These are phyloP conservation scores for Hirtodrosophila cameraria DNA, from an alignment of 2,888 invertebrate species.

Conservation along the genomic window DNA sequence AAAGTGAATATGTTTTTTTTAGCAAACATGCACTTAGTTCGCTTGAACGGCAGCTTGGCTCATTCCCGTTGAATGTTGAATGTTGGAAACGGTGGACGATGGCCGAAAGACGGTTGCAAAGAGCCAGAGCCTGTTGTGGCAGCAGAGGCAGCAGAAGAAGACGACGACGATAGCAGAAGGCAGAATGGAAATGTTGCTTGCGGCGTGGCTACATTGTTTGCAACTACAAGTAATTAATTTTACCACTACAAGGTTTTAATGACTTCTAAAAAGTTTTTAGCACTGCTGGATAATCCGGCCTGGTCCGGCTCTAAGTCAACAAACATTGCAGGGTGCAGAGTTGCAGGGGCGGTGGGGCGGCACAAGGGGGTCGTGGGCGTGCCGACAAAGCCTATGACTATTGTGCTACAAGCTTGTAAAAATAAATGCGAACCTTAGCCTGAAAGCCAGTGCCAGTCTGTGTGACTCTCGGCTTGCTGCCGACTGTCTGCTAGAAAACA, in stretches of 20 bases:
- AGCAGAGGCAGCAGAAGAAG: constrained; percentile 1
- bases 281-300: constrained; percentile 80
- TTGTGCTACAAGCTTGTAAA: constrained; percentile 80
- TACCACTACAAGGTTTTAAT: constrained; percentile 84
- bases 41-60: constrained; percentile 44
- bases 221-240: constrained; percentile 84
- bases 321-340: constrained; percentile 6
- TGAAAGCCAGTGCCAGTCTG: constrained; percentile 21
- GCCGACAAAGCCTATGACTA: constrained; percentile 75
- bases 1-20: constrained; percentile 77
- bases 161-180: constrained; percentile 36
- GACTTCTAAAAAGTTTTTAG: constrained; percentile 83
- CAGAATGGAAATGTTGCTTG: constrained; percentile 75
- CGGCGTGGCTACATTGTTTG: constrained; percentile 83
- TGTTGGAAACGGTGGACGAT: constrained; percentile 1
- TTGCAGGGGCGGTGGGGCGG: background rate
- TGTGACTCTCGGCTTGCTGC: constrained; percentile 2
- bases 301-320: constrained; percentile 60
- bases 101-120: constrained; percentile 16
- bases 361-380: constrained; percentile 58
- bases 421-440: constrained; percentile 66
- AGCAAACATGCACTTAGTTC: constrained; percentile 75
- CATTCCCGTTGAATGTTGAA: constrained; percentile 26
- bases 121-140: constrained; percentile 1
- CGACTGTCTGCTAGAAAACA: constrained; percentile 41